A percentile compares a stretch with the other conserved stretches of the same genome.
These are phyloP conservation scores for Pelecanus crispus DNA, from an alignment of 2,113 vertebrate species.

Conservation along the genomic window DNA sequence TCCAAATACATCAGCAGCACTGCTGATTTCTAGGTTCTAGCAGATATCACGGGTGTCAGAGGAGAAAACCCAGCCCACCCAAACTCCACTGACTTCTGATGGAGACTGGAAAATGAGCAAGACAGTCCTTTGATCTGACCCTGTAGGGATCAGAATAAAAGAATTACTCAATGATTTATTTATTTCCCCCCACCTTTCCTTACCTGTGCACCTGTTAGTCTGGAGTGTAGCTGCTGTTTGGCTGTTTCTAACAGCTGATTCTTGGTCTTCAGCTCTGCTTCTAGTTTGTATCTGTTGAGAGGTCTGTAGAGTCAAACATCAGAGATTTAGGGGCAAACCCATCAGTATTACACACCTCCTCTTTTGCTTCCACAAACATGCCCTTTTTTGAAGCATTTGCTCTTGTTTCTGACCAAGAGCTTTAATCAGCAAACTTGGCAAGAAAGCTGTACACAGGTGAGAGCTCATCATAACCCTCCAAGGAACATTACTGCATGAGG, in stretches of 20 bases:
- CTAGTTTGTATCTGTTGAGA: conserved; percentile 51
- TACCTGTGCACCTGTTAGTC: conserved; percentile 68
- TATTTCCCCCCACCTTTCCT: not conserved
- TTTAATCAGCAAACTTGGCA: not conserved
- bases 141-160: not conserved
- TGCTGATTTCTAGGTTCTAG: not conserved
- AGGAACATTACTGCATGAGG: not conserved
- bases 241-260: conserved; percentile 67
- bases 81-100: not conserved
- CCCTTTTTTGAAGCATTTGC: not conserved
- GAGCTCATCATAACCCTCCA: not conserved
- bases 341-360: not conserved
- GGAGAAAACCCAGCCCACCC: not conserved
- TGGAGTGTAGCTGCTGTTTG: conserved; percentile 62
- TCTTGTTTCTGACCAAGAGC: not conserved
- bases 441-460: not conserved
- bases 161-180: not conserved
- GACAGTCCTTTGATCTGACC: not conserved
- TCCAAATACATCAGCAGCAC: not conserved
- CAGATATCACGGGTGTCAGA: not conserved
- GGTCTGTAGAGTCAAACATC: conserved; percentile 27
- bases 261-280: conserved; percentile 68
- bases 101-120: not conserved
- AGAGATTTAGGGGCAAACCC: not conserved
- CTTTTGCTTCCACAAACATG: not conserved